Conservation (phyloP, 2,888 invertebrate species). For the Sinotaia quadrata region DNA sequence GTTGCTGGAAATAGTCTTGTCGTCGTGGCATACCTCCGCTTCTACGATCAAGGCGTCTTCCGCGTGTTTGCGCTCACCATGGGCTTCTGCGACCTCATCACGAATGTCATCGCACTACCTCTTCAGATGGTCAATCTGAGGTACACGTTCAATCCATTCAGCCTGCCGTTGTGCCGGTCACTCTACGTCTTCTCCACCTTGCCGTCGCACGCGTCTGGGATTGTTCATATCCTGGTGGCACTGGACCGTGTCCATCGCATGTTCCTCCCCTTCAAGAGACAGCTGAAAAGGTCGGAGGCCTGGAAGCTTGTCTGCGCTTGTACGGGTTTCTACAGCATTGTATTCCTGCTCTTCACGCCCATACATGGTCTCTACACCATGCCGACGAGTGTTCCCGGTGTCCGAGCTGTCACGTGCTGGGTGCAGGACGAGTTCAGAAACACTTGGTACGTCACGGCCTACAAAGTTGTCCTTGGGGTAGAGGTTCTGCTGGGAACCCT, state of each 20-base stretch:
- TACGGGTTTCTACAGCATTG: not conserved
- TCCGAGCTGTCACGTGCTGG: not conserved
- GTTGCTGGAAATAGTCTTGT: not conserved
- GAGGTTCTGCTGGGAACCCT: not conserved
- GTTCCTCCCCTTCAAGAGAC: not conserved
- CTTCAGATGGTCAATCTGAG: not conserved
- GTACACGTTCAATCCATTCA: not conserved
- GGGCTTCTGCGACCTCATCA: not conserved
- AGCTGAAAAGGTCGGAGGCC: not conserved
- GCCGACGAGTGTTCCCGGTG: not conserved
- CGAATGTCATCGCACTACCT: not conserved
- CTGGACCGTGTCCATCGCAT: not conserved
- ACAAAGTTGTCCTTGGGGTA: not conserved
- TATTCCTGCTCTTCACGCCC: not conserved
- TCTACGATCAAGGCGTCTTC: not conserved
- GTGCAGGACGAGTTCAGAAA: not conserved
- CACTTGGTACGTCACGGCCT: not conserved
- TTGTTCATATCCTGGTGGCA: not conserved
- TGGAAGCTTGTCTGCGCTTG: not conserved
- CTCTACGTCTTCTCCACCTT: not conserved
- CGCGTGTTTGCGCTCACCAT: not conserved
- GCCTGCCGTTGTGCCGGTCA: not conserved
- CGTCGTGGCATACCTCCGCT: not conserved
- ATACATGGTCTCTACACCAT: not conserved
- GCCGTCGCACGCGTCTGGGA: not conserved